Conservation (phyloP, 2,888 invertebrate genomes). For the Sinhomidia bicolor region DNA sequence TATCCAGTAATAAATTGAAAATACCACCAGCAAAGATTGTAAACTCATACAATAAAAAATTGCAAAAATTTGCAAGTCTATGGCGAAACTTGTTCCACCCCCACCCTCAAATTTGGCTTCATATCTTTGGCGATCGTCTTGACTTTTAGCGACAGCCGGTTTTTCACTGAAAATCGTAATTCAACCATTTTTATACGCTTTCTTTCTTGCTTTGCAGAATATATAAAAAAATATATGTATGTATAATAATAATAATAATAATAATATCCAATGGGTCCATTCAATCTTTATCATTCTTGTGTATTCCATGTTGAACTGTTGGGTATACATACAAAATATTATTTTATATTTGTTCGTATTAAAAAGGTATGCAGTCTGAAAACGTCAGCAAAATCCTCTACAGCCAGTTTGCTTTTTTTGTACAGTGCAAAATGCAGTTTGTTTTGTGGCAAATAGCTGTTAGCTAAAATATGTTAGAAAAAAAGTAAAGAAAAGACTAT, state of each 20-base stretch:
- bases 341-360: background rate
- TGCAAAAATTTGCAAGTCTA: constrained; percentile 75
- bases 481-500: no score
- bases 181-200: constrained; percentile 33
- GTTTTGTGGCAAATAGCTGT: background rate
- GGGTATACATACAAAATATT: background rate
- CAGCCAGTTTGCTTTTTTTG: no score
- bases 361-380: background rate
- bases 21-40: constrained; percentile 68
- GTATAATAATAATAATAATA: no score
- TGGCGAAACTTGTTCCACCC: constrained; percentile 75
- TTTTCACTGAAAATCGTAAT: constrained; percentile 53
- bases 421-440: background rate
- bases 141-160: constrained; percentile 70
- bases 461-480: background rate
- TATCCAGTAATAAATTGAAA: constrained; percentile 70
- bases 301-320: background rate
- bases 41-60: constrained; percentile 65
- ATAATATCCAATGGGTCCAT: constrained; percentile 58
- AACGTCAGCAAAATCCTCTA: background rate
- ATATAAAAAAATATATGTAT: background rate
- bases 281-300: no score
- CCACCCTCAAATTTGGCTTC: constrained; percentile 74
- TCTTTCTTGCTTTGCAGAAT: background rate
- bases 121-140: constrained; percentile 49